Base-by-base conservation (phyloP, 2,888 invertebrate species). In the Alviniconcha strummeri region DNA sequence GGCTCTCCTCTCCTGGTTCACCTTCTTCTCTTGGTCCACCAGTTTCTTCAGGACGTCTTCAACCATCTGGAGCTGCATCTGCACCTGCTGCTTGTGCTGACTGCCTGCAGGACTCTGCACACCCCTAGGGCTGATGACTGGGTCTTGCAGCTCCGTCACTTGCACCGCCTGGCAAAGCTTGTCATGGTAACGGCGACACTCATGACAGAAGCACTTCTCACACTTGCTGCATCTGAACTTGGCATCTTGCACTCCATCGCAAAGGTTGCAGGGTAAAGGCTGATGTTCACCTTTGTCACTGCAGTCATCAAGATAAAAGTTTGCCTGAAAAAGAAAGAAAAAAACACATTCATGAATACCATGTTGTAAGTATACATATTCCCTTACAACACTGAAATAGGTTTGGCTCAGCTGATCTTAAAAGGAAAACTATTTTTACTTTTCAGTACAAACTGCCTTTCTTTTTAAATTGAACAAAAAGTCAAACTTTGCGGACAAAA, bases 1-100 rank as follows among this genome's bases (percentile, higher is more conserved):
- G 57, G 56, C 76, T 57, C 57, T 57, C n/a, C 76, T 77, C 76
- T 77, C 76, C 76, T 54, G n/a, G 9, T 54, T 5, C 76, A 77
- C 19, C 19, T 77, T 57, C 56, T n/a, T 57, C 76, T 77, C 76
- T 54, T 77, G n/a, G 11, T 57, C 76, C 1, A n/a, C 11, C 76
- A 77, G 54, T 19, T 77, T 77, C 19, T 77, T 57, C 76, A 77
- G 9, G 5, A 15, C n/a, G n/a, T 56, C 57, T 7, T 77, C 76
- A 9, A 77, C 15, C 76, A 15, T 77, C 19, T 77, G 6, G 56
- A 57, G 17, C 76, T 54, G 57, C 52, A 17, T 7, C 52, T 72
- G 17, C 19, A 60, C 11, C 60, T 8, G 60, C 60, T 11, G 8
- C 11, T 11, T 60, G 60, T 60, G 8, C 11, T 60, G 60, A 60